Evolutionary conservation across 2,797 vertebrate species (phyloP).

Genomic region (Tenualosa thibaudeaui): DNA sequence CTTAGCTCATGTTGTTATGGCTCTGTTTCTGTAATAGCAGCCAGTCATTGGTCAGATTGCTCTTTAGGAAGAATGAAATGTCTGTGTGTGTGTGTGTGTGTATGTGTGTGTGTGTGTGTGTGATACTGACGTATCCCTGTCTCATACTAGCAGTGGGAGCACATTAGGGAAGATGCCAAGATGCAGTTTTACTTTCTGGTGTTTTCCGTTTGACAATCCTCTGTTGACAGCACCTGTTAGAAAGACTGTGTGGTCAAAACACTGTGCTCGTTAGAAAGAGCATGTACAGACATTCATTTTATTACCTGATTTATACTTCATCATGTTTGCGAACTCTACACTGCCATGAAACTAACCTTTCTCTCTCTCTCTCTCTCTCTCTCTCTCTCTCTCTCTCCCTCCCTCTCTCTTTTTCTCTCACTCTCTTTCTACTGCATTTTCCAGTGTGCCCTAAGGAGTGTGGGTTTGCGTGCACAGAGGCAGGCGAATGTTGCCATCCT

Average conservation of each 20-base stretch:
- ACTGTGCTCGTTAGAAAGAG: neutral
- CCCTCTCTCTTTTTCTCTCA: neutral
- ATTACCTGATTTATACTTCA: neutral
- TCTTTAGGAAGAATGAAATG: neutral
- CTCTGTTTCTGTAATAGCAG: neutral
- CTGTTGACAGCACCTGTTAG: neutral
- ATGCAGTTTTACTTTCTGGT: neutral
- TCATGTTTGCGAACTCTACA: neutral
- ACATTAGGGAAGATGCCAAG: neutral
- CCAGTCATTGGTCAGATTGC: neutral
- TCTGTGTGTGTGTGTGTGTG: too few species aligned
- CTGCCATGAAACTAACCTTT: neutral
- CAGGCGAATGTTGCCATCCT: slow-evolving; percentile 88
- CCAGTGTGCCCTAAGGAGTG: slow-evolving; percentile 89
- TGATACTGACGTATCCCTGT: neutral
- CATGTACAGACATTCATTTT: neutral
- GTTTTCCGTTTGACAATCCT: neutral
- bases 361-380: neutral
- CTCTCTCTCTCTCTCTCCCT: neutral
- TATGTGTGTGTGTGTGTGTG: too few species aligned
- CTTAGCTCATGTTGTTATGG: neutral
- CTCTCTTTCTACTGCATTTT: slow-evolving; percentile 39
- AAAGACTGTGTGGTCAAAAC: neutral
- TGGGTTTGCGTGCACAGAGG: slow-evolving; percentile 83
- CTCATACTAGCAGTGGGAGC: neutral